Evolutionary conservation across 1,140 invertebrate species (phyloP).

Genomic region (Choristoneura fumiferana): DNA sequence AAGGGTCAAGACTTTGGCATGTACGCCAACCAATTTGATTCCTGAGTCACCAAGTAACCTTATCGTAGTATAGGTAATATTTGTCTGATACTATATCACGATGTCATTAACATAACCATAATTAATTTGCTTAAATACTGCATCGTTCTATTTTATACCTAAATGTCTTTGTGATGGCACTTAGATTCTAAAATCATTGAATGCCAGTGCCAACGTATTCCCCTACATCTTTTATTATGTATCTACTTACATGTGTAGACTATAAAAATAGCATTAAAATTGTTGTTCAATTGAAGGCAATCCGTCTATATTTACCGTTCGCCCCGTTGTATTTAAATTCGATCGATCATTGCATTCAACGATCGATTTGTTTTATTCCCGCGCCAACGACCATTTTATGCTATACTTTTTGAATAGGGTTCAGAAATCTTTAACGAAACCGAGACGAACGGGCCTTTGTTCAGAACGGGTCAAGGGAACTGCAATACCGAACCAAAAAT

Average conservation of each 20-base stretch:
- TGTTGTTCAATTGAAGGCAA: constrained; percentile 23
- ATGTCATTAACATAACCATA: too few species aligned
- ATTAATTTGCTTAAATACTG: too few species aligned
- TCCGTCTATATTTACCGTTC: constrained; percentile 31
- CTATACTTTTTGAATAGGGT: neutral
- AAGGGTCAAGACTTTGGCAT: too few species aligned
- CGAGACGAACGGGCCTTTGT: constrained; percentile 20
- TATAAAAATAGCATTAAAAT: constrained; percentile 3
- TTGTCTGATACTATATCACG: too few species aligned
- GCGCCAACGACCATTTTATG: neutral
- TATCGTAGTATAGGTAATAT: too few species aligned
- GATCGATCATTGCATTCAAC: constrained; percentile 12
- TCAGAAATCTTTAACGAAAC: constrained; percentile 7
- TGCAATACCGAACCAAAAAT: constrained; percentile 22
- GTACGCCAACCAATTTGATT: too few species aligned
- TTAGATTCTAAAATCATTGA: too few species aligned
- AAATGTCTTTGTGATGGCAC: too few species aligned
- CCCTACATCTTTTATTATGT: too few species aligned
- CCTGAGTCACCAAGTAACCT: too few species aligned
- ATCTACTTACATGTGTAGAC: constrained; percentile 7
- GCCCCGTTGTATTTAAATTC: constrained; percentile 11
- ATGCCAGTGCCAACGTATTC: too few species aligned
- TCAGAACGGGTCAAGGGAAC: constrained; percentile 23
- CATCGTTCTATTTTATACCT: too few species aligned
- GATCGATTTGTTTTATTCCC: neutral